Base-by-base conservation (phyloP, 1,140 invertebrate genomes). In the roundworm (Caenorhabditis elegans) region DNA sequence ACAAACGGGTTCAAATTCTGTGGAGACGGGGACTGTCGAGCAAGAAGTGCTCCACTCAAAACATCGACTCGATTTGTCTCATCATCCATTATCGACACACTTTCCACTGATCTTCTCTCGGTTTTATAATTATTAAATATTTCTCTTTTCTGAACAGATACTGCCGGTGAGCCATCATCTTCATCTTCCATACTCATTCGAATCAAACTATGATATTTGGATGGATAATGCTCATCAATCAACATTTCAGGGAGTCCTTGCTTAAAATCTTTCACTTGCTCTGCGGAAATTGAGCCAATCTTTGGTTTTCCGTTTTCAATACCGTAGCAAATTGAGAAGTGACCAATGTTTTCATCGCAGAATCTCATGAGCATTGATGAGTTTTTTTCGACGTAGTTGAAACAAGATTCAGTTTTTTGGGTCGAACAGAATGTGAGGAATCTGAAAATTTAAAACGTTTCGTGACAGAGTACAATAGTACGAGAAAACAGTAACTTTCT, bases 231-330 rank as follows among this genome's bases (percentile, higher is more conserved):
- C 26, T 84, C 82, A 39, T 84, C 82, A 19, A 84, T 81, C 36
- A 84, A 17, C 28, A 84, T 78, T 70, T 84, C 82, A 3, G 82
- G 80, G 2, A 84, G 75, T 53, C 82, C 82, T 19, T 84, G 82
- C 22, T 84, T 84, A 36, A 84, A 84, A 77, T 84, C 82, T 51
- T 84, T 84, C 31, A 84, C 39, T 43, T 82, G 82, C 13, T 84
- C 82, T 5, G 65, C 34, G 13, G 82, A 82, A 26, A 84, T 80
- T 24, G 82, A 84, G 10, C 82, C 82, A 39, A 84, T 76, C 15
- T 49, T 80, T 11, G 82, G 48, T 47, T 84, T 83, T 28, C 77
- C 55, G 19, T 70, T 65, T 80, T 83, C 53, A 13, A 82, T 24
- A 36, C 77, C 78, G 36, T 76, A 84, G 17, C 39, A 82, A 48